Conservation (phyloP, 2,797 vertebrate species). For the Xerus rutilus region DNA sequence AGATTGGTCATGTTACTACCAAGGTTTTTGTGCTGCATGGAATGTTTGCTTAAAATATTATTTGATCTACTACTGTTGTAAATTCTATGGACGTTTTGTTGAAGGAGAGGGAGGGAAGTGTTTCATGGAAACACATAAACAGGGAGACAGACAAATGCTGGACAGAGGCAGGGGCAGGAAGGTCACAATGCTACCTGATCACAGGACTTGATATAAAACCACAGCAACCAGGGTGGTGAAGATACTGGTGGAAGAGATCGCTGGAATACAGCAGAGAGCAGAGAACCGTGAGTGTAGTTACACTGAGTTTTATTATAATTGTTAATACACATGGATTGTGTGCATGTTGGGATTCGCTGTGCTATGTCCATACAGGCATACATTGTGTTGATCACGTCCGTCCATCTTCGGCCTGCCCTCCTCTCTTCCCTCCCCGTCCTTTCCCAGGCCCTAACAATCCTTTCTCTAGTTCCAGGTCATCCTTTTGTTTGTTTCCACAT, state of each 20-base stretch:
- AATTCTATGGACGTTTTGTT: not conserved
- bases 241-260: not conserved
- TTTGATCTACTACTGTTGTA: not conserved
- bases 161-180: not conserved
- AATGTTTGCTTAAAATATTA: not conserved
- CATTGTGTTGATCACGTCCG: not conserved
- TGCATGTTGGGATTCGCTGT: too few relatives aligned
- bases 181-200: not conserved
- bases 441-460: not conserved
- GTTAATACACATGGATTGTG: too few relatives aligned
- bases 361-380: too few relatives aligned
- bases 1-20: rapidly evolving
- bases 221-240: not conserved
- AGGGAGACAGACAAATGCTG: not conserved
- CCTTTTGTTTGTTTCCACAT: too few relatives aligned
- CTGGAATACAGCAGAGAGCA: not conserved
- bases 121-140: not conserved
- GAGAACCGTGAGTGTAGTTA: too few relatives aligned
- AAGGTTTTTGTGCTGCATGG: rapidly evolving
- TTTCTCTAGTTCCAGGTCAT: too few relatives aligned
- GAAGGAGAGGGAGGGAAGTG: not conserved
- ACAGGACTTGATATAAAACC: not conserved
- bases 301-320: too few relatives aligned
- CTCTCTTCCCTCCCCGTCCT: not conserved
- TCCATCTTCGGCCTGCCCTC: not conserved